Percentiles rank a stretch among this genome's conserved stretches.
Conservation (phyloP, 2,113 vertebrate species). For the Odobenus rosmarus region DNA sequence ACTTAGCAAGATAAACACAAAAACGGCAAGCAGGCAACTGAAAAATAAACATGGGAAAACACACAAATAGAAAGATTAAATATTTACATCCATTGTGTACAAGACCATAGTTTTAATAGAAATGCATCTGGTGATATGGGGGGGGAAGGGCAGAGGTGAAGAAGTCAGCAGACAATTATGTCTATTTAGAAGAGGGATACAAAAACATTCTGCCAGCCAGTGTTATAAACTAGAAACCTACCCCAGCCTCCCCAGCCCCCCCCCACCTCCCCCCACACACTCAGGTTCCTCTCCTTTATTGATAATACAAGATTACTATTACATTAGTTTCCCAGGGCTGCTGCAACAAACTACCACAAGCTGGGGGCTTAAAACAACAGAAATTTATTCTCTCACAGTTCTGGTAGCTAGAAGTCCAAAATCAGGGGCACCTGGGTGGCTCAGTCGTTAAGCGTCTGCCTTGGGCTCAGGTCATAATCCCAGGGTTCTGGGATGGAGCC, state of each 20-base stretch:
- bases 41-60: conserved; percentile 18
- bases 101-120: not conserved
- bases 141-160: not conserved
- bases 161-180: not conserved
- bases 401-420: not conserved
- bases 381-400: not conserved
- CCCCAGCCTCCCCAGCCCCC: not conserved
- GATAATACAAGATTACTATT: no score
- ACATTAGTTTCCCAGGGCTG: not conserved
- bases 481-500: no score
- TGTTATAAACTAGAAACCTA: not conserved
- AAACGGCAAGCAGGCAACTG: not conserved
- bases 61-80: conserved; percentile 38
- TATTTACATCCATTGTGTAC: conserved; percentile 5
- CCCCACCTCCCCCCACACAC: not conserved
- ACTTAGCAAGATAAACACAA: not conserved
- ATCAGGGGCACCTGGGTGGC: not conserved
- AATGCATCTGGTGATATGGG: not conserved
- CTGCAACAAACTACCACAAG: not conserved
- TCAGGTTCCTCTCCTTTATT: not conserved
- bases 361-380: not conserved
- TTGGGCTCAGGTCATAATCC: no score
- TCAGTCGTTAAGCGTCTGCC: no score
- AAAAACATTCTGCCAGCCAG: not conserved
- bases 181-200: not conserved